Conservation (phyloP, 2,797 vertebrate genomes). For the Trematomus bernacchii region DNA sequence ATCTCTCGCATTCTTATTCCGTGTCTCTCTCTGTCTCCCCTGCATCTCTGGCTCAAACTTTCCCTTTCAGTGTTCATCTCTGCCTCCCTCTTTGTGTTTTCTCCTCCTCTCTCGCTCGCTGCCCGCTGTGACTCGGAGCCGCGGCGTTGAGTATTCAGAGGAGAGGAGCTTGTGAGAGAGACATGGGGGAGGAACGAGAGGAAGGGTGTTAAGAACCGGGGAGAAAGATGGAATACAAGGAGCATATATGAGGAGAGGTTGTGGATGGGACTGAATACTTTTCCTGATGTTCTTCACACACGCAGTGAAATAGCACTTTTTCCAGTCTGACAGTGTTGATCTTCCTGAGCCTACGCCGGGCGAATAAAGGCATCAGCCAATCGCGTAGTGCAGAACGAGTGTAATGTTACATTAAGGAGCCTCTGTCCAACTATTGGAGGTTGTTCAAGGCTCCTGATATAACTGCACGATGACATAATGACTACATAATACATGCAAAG, state of each 20-base stretch:
- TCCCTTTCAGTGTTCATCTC: slow-evolving; percentile 38
- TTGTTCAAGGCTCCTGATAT: too few species aligned
- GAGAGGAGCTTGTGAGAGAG: slow-evolving; percentile 32
- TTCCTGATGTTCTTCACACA: too few species aligned
- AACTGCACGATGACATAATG: too few species aligned
- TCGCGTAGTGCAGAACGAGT: too few species aligned
- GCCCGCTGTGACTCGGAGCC: slow-evolving; percentile 38
- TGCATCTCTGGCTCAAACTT: slow-evolving; percentile 32
- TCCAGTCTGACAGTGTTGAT: too few species aligned
- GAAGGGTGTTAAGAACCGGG: not conserved
- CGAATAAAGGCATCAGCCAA: too few species aligned
- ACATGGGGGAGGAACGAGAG: slow-evolving; percentile 1
- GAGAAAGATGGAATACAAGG: not conserved
- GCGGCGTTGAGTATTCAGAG: slow-evolving; percentile 34
- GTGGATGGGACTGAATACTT: not conserved
- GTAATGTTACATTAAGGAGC: too few species aligned
- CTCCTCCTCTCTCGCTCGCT: not conserved
- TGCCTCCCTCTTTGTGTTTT: slow-evolving; percentile 5
- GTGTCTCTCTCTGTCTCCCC: slow-evolving; percentile 31
- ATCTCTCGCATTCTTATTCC: slow-evolving; percentile 38
- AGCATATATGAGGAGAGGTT: not conserved
- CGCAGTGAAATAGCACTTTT: too few species aligned
- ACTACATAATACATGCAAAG: too few species aligned
- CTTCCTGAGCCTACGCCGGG: too few species aligned
- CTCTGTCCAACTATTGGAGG: too few species aligned